Evolutionary conservation across 53 echinoderm and acorn worm genomes (phyloP), one percentile per base, ranked within the genome.

Genomic region (Apostichopus leukothele): DNA sequence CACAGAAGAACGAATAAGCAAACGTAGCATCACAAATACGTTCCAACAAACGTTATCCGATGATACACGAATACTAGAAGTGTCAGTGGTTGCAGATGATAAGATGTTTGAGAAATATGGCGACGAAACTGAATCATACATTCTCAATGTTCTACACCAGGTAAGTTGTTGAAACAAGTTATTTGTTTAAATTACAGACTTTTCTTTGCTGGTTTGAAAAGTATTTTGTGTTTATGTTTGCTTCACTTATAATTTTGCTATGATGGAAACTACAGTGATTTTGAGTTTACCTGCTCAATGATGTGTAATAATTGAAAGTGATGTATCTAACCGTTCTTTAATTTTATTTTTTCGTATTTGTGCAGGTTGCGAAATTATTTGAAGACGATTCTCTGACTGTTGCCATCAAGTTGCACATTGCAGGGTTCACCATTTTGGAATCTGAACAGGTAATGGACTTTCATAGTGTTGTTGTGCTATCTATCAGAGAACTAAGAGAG

Each of bases 11-110:
- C 71, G 71, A 71, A n/a, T 71, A 71, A 2, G 20, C 71, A 71
- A 18, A 71, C 16, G 6, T 6, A 19, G 18, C 20, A 71, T 19
- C 6, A 6, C 6, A 19, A 13, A 71, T n/a, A 71, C 6, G 5
- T 16, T 3, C 18, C n/a, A 71, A 71, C 6, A 18, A 16, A 13
- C 18, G 14, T 71, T 71, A 19, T 16, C 18, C n/a, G 6, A 71
- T 71, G 71, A 13, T n/a, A 83, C 93, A 14, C 86, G 89, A 51
- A 88, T 84, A 76, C 71, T 96, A 16, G 96, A 96, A 75, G 90
- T 92, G 13, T 96, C 91, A 9, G 90, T 96, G 18, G 94, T 94
- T 5, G 96, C 92, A 68, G 96, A 96, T 87, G 94, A 93, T 51
- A 86, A 79, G 25, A 86, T 96, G 90, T 89, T 89, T 50, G 86